Conservation (phyloP, 2,113 vertebrate species). For the Galbula dea region DNA sequence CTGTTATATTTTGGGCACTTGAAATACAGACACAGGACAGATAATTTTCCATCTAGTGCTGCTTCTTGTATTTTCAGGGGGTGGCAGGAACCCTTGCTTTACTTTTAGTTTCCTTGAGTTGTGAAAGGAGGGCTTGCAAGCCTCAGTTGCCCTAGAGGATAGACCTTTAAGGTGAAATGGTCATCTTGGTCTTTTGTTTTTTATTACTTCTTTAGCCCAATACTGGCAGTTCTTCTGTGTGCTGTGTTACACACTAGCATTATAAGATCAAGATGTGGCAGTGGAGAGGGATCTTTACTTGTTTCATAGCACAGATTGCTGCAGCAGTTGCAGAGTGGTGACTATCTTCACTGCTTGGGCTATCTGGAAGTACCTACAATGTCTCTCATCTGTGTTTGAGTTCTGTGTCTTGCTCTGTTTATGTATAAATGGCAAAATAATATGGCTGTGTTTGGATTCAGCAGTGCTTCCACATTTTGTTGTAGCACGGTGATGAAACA, state of each 20-base stretch:
- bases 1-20: not conserved
- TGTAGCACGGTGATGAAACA: not conserved
- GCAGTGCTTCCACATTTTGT: not conserved
- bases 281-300: not conserved
- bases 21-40: not conserved
- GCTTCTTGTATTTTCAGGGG: not conserved
- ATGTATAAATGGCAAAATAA: not conserved
- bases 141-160: not conserved
- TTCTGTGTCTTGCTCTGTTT: not conserved
- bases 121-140: not conserved
- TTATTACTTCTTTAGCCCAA: not conserved
- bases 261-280: not conserved
- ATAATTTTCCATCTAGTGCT: not conserved
- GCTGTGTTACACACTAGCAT: not conserved
- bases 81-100: not conserved
- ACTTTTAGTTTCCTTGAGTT: not conserved
- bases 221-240: not conserved
- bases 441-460: not conserved
- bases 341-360: not conserved
- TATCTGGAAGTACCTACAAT: accelerated
- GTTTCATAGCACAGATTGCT: not conserved
- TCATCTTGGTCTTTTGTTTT: not conserved
- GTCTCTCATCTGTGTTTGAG: accelerated
- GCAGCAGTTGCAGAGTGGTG: not conserved
- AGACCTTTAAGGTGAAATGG: not conserved